Evolutionary conservation across 2,113 vertebrate genomes (phyloP).

Genomic region (Sphyrna mokarran): DNA sequence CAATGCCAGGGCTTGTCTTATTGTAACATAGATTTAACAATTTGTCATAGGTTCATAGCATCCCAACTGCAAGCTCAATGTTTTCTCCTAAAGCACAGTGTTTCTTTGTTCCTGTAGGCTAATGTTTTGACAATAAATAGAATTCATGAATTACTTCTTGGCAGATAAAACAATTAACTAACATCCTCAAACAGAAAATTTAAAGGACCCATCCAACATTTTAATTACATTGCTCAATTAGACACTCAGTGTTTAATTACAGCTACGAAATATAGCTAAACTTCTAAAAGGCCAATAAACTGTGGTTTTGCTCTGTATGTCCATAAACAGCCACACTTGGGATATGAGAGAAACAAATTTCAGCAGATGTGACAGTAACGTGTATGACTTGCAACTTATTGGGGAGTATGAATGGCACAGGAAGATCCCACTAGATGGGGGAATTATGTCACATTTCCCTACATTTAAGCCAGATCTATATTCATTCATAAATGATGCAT

Average conservation of each 20-base stretch:
- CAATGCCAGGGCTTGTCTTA: neutral
- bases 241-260: slow-evolving; percentile 30
- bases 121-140: slow-evolving; percentile 33
- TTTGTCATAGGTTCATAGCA: neutral
- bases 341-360: neutral
- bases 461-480: neutral
- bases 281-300: neutral
- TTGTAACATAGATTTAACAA: neutral
- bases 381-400: neutral
- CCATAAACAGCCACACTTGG: neutral
- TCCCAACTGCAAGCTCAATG: neutral
- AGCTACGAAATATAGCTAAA: slow-evolving; percentile 20
- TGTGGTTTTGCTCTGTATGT: neutral
- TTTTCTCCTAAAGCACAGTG: neutral
- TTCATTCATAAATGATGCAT: neutral
- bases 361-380: neutral
- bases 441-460: neutral
- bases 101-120: neutral
- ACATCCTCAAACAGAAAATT: slow-evolving; percentile 27
- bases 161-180: slow-evolving; percentile 23
- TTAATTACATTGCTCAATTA: slow-evolving; percentile 20
- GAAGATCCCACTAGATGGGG: neutral
- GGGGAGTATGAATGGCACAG: neutral
- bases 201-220: slow-evolving; percentile 19
- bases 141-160: slow-evolving; percentile 16